phyloP scores from a whole-genome alignment of 2,888 invertebrate species.

The Andrena praecox region DNA sequence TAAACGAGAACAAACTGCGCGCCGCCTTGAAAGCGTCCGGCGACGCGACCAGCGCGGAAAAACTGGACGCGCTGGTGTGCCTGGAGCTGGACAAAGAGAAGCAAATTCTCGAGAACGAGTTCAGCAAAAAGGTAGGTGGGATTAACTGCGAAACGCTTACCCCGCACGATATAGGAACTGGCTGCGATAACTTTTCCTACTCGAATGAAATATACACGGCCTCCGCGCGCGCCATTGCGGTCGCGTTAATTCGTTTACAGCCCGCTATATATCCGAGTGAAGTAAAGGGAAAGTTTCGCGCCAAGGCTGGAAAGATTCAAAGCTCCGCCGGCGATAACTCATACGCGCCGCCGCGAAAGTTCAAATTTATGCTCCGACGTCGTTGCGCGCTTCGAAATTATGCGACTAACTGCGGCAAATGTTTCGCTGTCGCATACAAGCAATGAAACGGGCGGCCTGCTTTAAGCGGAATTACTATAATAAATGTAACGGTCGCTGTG shows the following conservation, averaged over 20 bases:
- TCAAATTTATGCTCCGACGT: constrained; percentile 23
- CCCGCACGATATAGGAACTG: too few relatives aligned
- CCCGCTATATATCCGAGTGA: constrained; percentile 7
- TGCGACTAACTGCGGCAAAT: background rate
- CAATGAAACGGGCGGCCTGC: background rate
- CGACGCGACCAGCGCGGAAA: constrained; percentile 86
- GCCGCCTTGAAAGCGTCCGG: constrained; percentile 88
- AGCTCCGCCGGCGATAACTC: constrained; percentile 10
- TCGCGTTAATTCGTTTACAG: constrained; percentile 21
- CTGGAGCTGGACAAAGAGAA: constrained; percentile 90
- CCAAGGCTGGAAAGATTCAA: constrained; percentile 11
- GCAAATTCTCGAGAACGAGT: constrained; percentile 89
- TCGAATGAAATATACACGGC: background rate
- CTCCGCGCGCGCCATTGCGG: background rate
- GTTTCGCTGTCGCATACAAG: constrained; percentile 12
- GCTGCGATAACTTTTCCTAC: background rate
- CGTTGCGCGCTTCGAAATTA: constrained; percentile 21
- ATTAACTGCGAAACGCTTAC: constrained; percentile 1
- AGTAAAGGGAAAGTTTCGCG: constrained; percentile 34
- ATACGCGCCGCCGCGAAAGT: constrained; percentile 13
- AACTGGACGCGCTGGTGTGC: constrained; percentile 87
- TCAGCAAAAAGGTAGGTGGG: constrained; percentile 88
- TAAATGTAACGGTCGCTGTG: background rate
- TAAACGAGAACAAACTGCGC: constrained; percentile 88
- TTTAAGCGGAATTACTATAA: background rate